Percentiles rank a stretch among this genome's conserved stretches.
Conservation (phyloP, 2,113 vertebrate genomes). For the Turnix velox region DNA sequence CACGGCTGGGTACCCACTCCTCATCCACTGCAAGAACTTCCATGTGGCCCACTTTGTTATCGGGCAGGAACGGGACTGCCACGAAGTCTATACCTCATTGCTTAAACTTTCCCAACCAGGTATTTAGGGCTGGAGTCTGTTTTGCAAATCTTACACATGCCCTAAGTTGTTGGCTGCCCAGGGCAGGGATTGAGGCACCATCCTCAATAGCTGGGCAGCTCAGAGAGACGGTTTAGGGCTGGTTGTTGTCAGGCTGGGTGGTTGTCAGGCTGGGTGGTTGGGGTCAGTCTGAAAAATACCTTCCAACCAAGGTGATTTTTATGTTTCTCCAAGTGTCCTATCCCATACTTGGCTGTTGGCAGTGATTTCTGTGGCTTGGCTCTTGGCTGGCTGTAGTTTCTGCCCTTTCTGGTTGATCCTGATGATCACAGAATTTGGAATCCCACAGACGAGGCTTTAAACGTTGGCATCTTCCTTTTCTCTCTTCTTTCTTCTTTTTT, state of each 20-base stretch:
- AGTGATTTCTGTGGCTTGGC: background rate
- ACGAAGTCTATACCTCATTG: conserved; percentile 77
- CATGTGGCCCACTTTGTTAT: conserved; percentile 75
- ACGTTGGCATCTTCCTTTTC: accelerated
- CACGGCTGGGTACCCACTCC: conserved; percentile 68
- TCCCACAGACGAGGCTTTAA: background rate
- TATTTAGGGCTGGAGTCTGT: background rate
- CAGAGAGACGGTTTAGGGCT: too few relatives aligned
- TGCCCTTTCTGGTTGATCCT: background rate
- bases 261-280: too few relatives aligned
- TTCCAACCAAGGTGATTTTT: too few relatives aligned
- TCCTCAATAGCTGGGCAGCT: too few relatives aligned
- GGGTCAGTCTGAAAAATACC: too few relatives aligned
- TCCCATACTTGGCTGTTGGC: background rate
- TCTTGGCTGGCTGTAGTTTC: background rate
- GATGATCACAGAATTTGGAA: background rate
- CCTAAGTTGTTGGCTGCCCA: too few relatives aligned
- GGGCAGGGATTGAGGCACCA: too few relatives aligned
- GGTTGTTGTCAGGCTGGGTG: too few relatives aligned
- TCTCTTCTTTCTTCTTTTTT: too few relatives aligned
- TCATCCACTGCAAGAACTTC: conserved; percentile 82
- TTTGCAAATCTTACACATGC: background rate
- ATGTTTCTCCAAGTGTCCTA: background rate
- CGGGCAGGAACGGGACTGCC: conserved; percentile 75
- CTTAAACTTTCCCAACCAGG: conserved; percentile 82